Evolutionary conservation across 2,797 vertebrate genomes (phyloP), one percentile per base, ranked within the genome.

Genomic region (Notoglanidium macrostoma): DNA sequence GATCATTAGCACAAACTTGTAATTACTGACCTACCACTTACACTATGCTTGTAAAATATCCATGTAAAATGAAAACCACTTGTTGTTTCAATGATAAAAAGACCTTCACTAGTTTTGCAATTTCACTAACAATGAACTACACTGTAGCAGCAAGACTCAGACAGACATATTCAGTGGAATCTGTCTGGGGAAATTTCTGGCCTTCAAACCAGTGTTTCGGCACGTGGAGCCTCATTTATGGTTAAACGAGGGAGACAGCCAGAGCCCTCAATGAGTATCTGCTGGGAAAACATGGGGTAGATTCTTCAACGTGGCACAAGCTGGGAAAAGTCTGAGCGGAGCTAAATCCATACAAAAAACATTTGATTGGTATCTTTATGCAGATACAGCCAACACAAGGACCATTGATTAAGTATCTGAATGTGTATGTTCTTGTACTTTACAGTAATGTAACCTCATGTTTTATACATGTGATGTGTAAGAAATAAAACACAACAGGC

Each of bases 151-250:
- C 44, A 87, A 85, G 87, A 88, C 88, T 83, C 85, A 87, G 91
- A 89, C 87, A 89, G 88, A 89, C 88, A 89, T 84, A 87, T 88
- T 67, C 85, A 87, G 63, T 89, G 87, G 86, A 90, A 92, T 92
- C 87, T 89, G 88, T 89, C 89, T 86, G 87, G 80, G 88, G 88
- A 90, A 90, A 44, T 74, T 89, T 91, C 76, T 87, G 86, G 90
- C 86, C 83, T 90, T 89, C 87, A 91, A 91, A 90, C 86, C 87
- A 78, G 87, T 87, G 87, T 91, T 90, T 91, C 88, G 76, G 91
- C 91, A 89, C 88, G 83, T 82, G 85, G 89, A 88, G 87, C 87
- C 87, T 87, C 89, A 89, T 90, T 91, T 90, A 92, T 89, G 88
- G 91, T 87, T 81, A 84, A 89, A 82, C 68, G 70, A 88, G 79